Percentiles rank a stretch among this genome's conserved stretches.
phyloP scores from a whole-genome alignment of 35 echinoderm and acorn worm genomes.

The Ophioderma brevispina region DNA sequence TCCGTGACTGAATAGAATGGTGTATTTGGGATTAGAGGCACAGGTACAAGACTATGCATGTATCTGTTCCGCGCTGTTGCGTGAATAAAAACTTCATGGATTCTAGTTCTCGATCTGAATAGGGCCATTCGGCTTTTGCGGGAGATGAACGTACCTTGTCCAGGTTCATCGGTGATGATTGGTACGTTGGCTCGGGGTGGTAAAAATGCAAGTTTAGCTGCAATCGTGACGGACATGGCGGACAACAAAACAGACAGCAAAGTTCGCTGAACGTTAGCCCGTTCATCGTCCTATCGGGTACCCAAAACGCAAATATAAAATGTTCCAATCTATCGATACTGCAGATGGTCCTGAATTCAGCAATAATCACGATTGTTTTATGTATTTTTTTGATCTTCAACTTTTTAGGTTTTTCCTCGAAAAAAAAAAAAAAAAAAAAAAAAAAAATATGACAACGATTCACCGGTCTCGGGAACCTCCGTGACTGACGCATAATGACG shows the following conservation, averaged over 20 bases:
- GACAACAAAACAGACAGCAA: conserved; percentile 93
- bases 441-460: neutral
- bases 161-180: conserved; percentile 71
- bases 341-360: neutral
- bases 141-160: conserved; percentile 66
- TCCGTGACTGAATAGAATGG: conserved; percentile 90
- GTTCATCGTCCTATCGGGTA: conserved; percentile 70
- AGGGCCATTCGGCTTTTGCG: conserved; percentile 89
- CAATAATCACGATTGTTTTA: neutral
- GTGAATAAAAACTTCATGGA: conserved; percentile 85
- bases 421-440: neutral
- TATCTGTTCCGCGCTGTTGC: conserved; percentile 85
- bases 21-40: conserved; percentile 88
- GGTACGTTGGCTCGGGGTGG: conserved; percentile 93
- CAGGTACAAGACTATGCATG: conserved; percentile 87
- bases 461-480: neutral
- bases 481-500: neutral
- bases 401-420: neutral
- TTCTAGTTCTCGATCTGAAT: conserved; percentile 86
- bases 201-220: conserved; percentile 92
- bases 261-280: conserved; percentile 86
- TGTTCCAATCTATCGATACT: neutral
- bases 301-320: neutral
- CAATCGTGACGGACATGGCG: conserved; percentile 91
- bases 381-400: neutral